Conservation (phyloP, 2,888 invertebrate genomes). For the Sceliomorpha sp. region DNA sequence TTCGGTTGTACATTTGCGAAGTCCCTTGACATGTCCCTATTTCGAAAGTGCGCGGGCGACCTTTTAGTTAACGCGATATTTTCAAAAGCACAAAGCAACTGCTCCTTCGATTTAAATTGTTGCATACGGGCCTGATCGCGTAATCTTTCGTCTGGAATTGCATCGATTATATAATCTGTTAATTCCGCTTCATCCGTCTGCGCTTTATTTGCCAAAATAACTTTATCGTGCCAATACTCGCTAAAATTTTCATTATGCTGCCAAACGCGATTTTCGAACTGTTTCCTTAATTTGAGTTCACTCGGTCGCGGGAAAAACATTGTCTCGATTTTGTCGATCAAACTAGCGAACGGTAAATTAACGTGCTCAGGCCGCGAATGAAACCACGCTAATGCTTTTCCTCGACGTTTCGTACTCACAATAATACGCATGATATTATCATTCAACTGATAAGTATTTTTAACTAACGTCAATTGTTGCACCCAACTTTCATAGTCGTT, state of each 20-base stretch:
- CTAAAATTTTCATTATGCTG: conserved; percentile 15
- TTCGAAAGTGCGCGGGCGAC: not conserved
- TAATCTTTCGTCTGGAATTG: conserved; percentile 16
- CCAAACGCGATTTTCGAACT: conserved; percentile 36
- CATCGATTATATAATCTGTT: conserved; percentile 19
- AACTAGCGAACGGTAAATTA: conserved; percentile 6
- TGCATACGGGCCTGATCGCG: conserved; percentile 7
- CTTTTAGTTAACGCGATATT: conserved; percentile 2
- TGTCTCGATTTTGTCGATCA: conserved; percentile 10
- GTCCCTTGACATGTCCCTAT: not conserved
- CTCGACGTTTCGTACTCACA: conserved; percentile 7
- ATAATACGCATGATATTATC: conserved; percentile 17
- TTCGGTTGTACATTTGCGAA: not conserved
- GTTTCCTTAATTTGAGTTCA: conserved; percentile 20
- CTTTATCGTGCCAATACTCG: conserved; percentile 28
- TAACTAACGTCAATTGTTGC: no score
- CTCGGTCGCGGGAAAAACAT: conserved; percentile 17
- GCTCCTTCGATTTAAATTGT: conserved; percentile 2
- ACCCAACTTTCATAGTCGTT: no score
- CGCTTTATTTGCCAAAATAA: conserved; percentile 30
- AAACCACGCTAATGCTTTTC: conserved; percentile 5
- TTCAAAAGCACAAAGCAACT: conserved; percentile 5
- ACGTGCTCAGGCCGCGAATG: conserved; percentile 2
- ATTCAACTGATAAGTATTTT: no score
- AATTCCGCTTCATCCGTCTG: conserved; percentile 16